Base-by-base conservation (phyloP, 2,113 vertebrate species). In the Antechinus flavipes region DNA sequence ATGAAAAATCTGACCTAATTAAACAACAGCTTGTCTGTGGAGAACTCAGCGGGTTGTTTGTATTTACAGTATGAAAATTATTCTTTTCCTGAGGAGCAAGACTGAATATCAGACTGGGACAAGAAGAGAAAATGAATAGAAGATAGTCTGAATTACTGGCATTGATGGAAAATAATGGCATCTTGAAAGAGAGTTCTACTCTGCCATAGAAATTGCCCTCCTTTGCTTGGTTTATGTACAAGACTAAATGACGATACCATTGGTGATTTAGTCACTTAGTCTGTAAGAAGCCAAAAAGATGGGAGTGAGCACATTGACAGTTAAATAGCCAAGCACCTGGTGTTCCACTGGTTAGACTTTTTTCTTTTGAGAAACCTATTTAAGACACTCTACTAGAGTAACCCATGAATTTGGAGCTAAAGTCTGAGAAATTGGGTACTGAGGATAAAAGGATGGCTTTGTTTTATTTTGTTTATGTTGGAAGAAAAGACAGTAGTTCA, bases 401-500 rank as follows among this genome's bases (percentile, higher is more conserved):
- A 27, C 42, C 90, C 92, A 91, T 94, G 55, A 90, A 93, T 95
- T 89, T 90, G 47, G n/a, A 95, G n/a, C 61, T 94, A 55, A 91
- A 94, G 91, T 61, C 47, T 91, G 49, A 4, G 27, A 84, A 84
- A 22, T 23, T 42, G 68, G 91, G 35, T 92, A 91, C 46, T 95
- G 27, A 24, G 94, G 93, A 55, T 93, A 89, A 49, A 95, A 93
- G 58, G 95, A 53, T 76, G 91, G 96, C 95, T 46, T 84, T 25
- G 42, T 95, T 95, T 96, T 91, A 93, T 49, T 96, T 27, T 50
- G 55, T 84, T 84, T 27, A 50, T 50, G 61, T 49, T 61, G 50
- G 84, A 61, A 94, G 54, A 93, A 90, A 91, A 93, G 49, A 92
- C 47, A 96, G 3, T 24, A 2, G 68, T 94, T 89, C 22, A 0